phyloP scores from a whole-genome alignment of 64 coral and sea anemone genomes.

The Anthopleura sola region DNA sequence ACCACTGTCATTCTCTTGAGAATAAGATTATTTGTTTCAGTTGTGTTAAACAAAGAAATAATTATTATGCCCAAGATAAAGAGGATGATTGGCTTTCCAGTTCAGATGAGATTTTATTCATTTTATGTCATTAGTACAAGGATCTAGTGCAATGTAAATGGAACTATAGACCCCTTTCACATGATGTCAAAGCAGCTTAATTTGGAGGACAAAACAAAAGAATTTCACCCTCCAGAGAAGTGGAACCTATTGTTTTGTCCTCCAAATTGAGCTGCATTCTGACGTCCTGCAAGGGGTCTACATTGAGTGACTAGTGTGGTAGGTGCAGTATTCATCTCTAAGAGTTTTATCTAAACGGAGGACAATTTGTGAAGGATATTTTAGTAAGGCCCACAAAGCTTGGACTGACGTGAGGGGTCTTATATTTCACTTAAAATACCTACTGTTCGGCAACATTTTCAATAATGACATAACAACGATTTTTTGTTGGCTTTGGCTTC shows the following conservation, averaged over 20 bases:
- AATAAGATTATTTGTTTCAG: no score
- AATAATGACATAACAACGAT: background rate
- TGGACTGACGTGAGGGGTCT: slow-evolving; percentile 35
- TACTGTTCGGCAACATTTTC: background rate
- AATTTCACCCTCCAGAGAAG: no score
- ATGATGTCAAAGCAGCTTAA: no score
- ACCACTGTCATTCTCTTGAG: no score
- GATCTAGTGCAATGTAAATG: background rate
- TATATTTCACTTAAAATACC: background rate
- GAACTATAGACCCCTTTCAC: no score
- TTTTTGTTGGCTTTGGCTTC: slow-evolving; percentile 48
- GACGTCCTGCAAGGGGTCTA: no score
- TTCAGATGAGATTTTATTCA: background rate
- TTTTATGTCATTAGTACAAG: background rate
- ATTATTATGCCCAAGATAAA: no score
- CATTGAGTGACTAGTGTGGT: background rate
- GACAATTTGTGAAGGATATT: slow-evolving; percentile 29
- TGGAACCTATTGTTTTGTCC: no score
- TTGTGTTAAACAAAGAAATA: no score
- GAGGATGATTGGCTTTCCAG: no score
- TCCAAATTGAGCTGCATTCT: no score
- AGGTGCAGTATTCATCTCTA: slow-evolving; percentile 29
- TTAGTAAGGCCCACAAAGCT: slow-evolving; percentile 54
- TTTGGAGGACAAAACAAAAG: no score
- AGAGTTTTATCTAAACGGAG: background rate